Evolutionary conservation across 2,113 vertebrate species (phyloP), one percentile per base, ranked within the genome.

Genomic region (Maccullochella peelii): DNA sequence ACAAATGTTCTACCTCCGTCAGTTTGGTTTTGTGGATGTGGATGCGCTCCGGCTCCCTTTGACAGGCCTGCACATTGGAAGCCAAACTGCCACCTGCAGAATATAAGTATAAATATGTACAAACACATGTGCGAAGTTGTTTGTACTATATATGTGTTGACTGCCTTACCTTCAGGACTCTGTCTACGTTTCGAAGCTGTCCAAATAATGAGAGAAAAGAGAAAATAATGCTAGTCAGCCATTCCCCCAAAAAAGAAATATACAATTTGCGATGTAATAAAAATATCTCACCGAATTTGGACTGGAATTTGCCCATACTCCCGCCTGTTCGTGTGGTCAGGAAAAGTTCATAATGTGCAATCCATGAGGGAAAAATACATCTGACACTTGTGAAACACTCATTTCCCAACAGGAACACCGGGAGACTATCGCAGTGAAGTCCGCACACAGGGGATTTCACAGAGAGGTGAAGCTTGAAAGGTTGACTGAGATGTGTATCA

Each of bases 221-320:
- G 2, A 25, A 63, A 1, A 49, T n/a, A 14, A 42, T 4, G 8
- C 0, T 15, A 42, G 38, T 75, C 11, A 49, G n/a, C n/a, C n/a
- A n/a, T n/a, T n/a, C n/a, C n/a, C n/a, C n/a, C n/a, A n/a, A n/a
- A n/a, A n/a, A n/a, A n/a, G n/a, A n/a, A n/a, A n/a, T n/a, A n/a
- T n/a, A 40, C 4, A 21, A 12, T 3, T 27, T 47, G 15, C 15
- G 7, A 25, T 44, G 23, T 52, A 54, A 52, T 25, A 15, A 38
- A 40, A 58, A 38, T 9, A 5, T 66, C 89, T 91, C 82, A 94
- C 93, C 93, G 62, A 88, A 82, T 93, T 93, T 94, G 20, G 92
- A 95, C 38, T 93, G 92, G 20, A 93, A 82, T 84, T 92, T 93
- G 9, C 94, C 93, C 93, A 95, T 95, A 9, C 0, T 83, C 55